Base-by-base conservation (phyloP, 2,113 vertebrate species). In the Chaetops frenatus region DNA sequence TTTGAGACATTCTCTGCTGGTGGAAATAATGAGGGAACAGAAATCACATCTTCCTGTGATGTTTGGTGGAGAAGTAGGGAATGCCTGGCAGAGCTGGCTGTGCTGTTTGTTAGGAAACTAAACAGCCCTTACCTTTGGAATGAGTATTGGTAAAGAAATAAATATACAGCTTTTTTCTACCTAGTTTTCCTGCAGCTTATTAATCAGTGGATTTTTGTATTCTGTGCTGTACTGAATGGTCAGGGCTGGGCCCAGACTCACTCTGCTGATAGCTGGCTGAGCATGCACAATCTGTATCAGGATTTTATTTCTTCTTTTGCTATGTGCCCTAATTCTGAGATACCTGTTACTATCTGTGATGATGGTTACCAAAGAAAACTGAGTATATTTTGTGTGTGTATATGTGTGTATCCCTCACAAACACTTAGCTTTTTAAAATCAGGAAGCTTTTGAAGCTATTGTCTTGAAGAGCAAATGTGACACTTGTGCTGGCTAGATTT, bases 191-290 rank as follows among this genome's bases (percentile, higher is more conserved):
- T 81, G 66, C 64, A 82, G 62, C 3, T 65, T 90, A 81, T 74
- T 91, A 91, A 87, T 64, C 9, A 1, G 61, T 94, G 61, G 40
- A 35, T 81, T 90, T 80, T 83, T 81, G 28, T 45, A 14, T 90
- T 88, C 72, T 86, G 38, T 3, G 7, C 67, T 74, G 42, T 77
- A 45, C 81, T 94, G 94, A 94, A 91, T 87, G 70, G 92, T 88
- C 89, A 83, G 95, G 93, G 94, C 97, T 96, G 97, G 93, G 57
- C 81, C 95, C 88, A 1, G 81, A 86, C 90, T 94, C 19, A 11
- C 57, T 85, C 58, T 92, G 58, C 72, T 74, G 40, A 10, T 67
- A 61, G 60, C 53, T 90, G 91, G 12, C 89, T 87, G 81, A 89
- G 61, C 35, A 3, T 12, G 38, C 81, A 54, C 53, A 53, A 22